Percentiles rank a stretch among this genome's conserved stretches.
phyloP scores from a whole-genome alignment of 2,888 invertebrate genomes.

The Meandrusa payeni region DNA sequence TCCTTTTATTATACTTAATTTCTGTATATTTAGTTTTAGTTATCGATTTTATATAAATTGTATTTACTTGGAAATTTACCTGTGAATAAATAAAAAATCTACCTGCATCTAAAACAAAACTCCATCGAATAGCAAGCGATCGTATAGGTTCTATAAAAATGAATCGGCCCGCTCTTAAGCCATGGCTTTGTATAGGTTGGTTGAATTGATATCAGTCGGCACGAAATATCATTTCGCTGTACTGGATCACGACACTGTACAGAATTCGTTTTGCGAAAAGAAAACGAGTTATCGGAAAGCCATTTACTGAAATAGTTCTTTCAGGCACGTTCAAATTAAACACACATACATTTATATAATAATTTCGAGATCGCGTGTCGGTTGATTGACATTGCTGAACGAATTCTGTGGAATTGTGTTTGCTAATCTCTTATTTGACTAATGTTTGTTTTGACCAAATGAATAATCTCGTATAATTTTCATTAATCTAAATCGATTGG shows the following conservation, averaged over 20 bases:
- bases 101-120: neutral
- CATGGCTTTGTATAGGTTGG: conserved; percentile 47
- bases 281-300: conserved; percentile 24
- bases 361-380: conserved; percentile 21
- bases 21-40: no score
- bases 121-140: conserved; percentile 1
- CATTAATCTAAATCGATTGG: no score
- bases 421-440: conserved; percentile 12
- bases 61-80: no score
- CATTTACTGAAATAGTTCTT: conserved; percentile 20
- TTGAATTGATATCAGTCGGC: conserved; percentile 63
- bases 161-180: conserved; percentile 20
- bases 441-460: no score
- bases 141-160: conserved; percentile 12
- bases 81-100: no score
- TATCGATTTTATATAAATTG: no score
- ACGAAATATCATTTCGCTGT: conserved; percentile 20
- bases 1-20: no score
- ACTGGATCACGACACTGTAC: conserved; percentile 10
- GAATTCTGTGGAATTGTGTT: conserved; percentile 14
- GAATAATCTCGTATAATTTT: no score
- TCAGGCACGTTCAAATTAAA: conserved; percentile 18
- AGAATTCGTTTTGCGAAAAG: conserved; percentile 9
- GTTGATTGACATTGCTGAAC: conserved; percentile 17
- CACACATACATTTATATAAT: conserved; percentile 9